A percentile compares a stretch with the other conserved stretches of the same genome.
Conservation (phyloP, 2,113 vertebrate genomes). For the Calonectris borealis region DNA sequence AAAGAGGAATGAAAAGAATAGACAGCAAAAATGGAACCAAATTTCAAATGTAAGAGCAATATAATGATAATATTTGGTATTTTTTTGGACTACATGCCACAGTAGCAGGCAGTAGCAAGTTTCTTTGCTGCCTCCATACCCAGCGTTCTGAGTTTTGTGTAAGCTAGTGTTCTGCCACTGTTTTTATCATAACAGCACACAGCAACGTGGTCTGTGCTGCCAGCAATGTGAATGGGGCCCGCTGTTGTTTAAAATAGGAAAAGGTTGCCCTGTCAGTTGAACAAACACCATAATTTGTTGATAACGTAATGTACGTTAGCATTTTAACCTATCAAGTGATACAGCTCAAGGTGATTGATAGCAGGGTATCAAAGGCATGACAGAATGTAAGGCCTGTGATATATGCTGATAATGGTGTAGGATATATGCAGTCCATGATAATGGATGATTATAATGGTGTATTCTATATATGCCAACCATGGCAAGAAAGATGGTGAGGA, state of each 20-base stretch:
- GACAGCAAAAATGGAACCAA: not conserved
- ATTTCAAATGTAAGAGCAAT: not conserved
- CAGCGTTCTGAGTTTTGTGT: not conserved
- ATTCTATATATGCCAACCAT: not conserved
- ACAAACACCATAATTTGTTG: not conserved
- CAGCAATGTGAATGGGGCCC: not conserved
- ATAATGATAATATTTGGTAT: not conserved
- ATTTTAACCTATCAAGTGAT: not conserved
- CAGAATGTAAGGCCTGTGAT: not conserved
- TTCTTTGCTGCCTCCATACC: not conserved
- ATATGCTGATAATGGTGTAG: not conserved
- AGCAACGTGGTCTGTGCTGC: not conserved
- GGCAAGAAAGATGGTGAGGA: not conserved
- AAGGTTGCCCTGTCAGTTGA: not conserved
- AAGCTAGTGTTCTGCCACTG: not conserved
- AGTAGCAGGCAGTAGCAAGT: not conserved
- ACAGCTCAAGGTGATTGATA: not conserved
- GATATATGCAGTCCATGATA: not conserved
- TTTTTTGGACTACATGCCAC: not conserved
- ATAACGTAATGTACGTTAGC: not conserved
- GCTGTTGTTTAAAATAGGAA: not conserved
- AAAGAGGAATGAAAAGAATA: not conserved
- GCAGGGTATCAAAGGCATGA: not conserved
- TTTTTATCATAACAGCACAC: not conserved
- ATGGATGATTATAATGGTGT: not conserved